A percentile compares a stretch with the other conserved stretches of the same genome.
Conservation (phyloP, 2,797 vertebrate species). For the Naso thynnoides region DNA sequence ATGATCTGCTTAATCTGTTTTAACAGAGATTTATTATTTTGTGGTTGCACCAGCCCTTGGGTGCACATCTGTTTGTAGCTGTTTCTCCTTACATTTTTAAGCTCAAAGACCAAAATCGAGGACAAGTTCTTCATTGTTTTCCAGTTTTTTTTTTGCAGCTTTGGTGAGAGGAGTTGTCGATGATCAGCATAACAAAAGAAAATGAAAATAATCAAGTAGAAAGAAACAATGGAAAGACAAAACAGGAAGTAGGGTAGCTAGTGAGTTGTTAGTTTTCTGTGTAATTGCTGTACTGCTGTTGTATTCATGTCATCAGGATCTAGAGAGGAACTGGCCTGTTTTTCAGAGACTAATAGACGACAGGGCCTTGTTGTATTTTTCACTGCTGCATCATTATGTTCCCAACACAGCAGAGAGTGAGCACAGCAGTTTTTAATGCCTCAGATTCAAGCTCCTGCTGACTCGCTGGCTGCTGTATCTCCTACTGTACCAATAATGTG, state of each 20-base stretch:
- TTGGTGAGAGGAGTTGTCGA: neutral
- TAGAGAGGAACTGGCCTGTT: conserved; percentile 38
- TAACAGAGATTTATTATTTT: conserved; percentile 10
- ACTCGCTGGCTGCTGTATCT: conserved; percentile 45
- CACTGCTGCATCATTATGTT: conserved; percentile 64
- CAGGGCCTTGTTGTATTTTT: conserved; percentile 38
- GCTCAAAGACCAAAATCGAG: neutral
- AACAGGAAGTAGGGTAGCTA: neutral
- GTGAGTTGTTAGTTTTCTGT: neutral
- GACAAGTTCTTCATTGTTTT: neutral
- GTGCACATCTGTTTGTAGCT: neutral
- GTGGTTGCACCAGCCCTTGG: neutral
- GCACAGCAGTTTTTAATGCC: conserved; percentile 66
- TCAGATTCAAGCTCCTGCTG: conserved; percentile 58
- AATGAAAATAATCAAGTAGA: neutral
- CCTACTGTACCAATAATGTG: conserved; percentile 27
- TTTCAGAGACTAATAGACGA: conserved; percentile 54
- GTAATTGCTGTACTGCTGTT: conserved; percentile 46
- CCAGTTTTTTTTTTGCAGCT: neutral
- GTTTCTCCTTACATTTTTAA: neutral
- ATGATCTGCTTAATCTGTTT: conserved; percentile 61
- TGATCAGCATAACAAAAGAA: neutral
- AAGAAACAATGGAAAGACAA: neutral
- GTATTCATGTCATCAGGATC: conserved; percentile 13
- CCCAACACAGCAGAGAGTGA: conserved; percentile 52